Evolutionary conservation across 2,797 vertebrate species (phyloP), one percentile per base, ranked within the genome.

Genomic region (Megaceryle alcyon): DNA sequence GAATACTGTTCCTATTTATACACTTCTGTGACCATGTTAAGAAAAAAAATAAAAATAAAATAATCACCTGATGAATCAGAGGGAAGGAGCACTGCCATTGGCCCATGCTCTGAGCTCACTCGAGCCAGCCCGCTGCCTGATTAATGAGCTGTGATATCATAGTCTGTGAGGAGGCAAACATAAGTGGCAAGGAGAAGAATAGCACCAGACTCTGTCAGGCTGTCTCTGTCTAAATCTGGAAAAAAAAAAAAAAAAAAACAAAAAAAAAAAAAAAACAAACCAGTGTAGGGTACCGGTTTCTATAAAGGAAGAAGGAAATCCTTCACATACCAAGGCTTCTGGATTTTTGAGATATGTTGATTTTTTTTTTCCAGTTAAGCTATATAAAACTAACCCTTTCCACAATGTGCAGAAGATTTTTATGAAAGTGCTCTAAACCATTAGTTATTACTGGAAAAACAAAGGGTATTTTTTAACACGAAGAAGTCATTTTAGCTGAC

Each of bases 81-180:
- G 75, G 59, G 77, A 53, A 72, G 64, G 63, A 96, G 51, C 87
- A 61, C 86, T 84, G 93, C 94, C 95, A 91, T 86, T 90, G 87
- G 81, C 95, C 75, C 94, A 86, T 1, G 1, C 64, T 92, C 95
- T 97, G 96, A 97, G 88, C 97, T 98, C 97, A 96, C 80, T 64
- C 33, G 0, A 89, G 65, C 93, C 77, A 94, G 79, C 63, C 84
- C 57, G 65, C 88, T 88, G 80, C 86, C 96, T 96, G 97, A 95
- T 94, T 83, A 87, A 96, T 82, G 91, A 94, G 84, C 82, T 79
- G 91, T 97, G 97, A 97, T 83, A 84, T 97, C 97, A 97, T 71
- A 84, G 81, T 71, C 84, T 94, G 85, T 82, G 88, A 95, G 95
- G 77, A 82, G 25, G 76, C 92, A 95, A 92, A 82, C 93, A 80